Conservation (phyloP, 2,888 invertebrate genomes). For the Hymenopus coronatus region DNA sequence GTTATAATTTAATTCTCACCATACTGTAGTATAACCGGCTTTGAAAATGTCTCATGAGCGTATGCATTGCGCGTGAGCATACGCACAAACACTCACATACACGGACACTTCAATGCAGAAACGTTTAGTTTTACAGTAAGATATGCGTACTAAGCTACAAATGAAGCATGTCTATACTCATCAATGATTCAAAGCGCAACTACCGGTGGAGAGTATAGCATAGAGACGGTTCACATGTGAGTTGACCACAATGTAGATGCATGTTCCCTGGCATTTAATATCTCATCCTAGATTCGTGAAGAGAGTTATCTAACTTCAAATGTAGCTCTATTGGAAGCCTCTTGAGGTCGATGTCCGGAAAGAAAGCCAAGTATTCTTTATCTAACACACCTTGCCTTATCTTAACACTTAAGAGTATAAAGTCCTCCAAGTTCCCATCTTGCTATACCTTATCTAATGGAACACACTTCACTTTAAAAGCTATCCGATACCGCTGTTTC, state of each 20-base stretch:
- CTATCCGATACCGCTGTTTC: neutral
- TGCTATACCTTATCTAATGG: neutral
- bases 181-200: too few species aligned
- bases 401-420: neutral
- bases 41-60: too few species aligned
- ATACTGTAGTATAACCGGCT: too few species aligned
- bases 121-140: too few species aligned
- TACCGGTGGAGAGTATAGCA: too few species aligned
- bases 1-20: too few species aligned
- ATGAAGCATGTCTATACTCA: too few species aligned
- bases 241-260: neutral
- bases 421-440: neutral
- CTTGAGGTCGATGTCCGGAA: neutral
- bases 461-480: constrained; percentile 3
- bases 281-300: neutral
- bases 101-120: too few species aligned
- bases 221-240: neutral
- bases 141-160: too few species aligned
- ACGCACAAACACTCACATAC: too few species aligned
- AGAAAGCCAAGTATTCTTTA: neutral
- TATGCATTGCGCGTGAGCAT: too few species aligned
- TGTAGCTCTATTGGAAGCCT: neutral
- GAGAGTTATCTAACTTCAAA: neutral
- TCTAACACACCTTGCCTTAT: neutral
- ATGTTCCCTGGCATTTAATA: neutral